Evolutionary conservation across 2,888 invertebrate species (phyloP), one percentile per base, ranked within the genome.

Genomic region (Ceratothoa steindachneri): DNA sequence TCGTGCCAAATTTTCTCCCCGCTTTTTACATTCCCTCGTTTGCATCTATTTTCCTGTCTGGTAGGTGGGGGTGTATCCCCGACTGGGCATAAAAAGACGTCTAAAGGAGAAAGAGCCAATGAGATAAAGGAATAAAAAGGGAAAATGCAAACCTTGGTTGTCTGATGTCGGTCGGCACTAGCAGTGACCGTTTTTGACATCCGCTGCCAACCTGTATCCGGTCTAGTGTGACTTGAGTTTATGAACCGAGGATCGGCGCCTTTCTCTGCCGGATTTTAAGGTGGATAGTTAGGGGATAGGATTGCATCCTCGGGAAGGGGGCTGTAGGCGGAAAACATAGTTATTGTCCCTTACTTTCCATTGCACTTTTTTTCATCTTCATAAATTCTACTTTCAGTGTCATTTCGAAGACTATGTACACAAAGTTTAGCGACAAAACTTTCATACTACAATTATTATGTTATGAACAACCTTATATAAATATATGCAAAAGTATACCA

Each of bases 171-270:
- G n/a, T n/a, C n/a, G 19, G 60, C n/a, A n/a, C 60, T 60, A 60
- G 60, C 60, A 60, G 24, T 60, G 74, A 71, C 74, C 74, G 71
- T 74, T 74, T 27, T 65, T 67, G 60, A 71, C 74, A 74, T 71
- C 71, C 71, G 71, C 71, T 27, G 29, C 74, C 30, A 67, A 68
- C 60, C 74, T 66, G 41, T 31, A 71, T 74, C 67, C 74, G 74
- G 71, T 74, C 71, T 67, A 22, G 74, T 51, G 67, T 60, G 67
- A 74, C 74, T 71, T 66, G 30, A 71, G 67, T 74, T 74, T 74
- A 74, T 74, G 74, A 71, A 64, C 22, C 60, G 24, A 24, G n/a
- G 12, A n/a, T 22, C 12, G 19, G n/a, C 3, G 60, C 24, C 60
- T 60, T 60, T 60, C 7, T 41, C 15, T 9, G 5, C 15, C 41